phyloP scores from a whole-genome alignment of 2,888 invertebrate species.

The Melinaea marsaeus region DNA sequence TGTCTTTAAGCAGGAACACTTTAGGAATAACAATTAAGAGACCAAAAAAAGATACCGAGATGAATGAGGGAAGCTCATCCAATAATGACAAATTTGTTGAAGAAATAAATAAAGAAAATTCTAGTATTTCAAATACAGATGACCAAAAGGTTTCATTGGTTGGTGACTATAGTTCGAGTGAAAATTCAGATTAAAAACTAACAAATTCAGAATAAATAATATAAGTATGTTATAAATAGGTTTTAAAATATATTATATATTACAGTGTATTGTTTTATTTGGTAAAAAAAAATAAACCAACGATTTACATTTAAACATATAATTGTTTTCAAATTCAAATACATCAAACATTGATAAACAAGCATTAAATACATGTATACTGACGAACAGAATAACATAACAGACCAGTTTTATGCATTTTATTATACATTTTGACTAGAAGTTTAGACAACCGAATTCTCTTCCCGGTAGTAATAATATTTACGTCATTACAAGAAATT shows the following conservation, averaged over 20 bases:
- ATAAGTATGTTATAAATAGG: too few species aligned
- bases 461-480: too few species aligned
- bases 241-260: too few species aligned
- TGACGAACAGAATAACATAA: background rate
- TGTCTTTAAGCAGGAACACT: constrained; percentile 51
- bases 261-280: background rate
- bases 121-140: constrained; percentile 5
- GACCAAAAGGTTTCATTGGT: constrained; percentile 45
- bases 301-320: background rate
- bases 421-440: background rate
- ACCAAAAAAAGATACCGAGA: constrained; percentile 11
- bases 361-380: background rate
- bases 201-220: too few species aligned
- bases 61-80: constrained; percentile 11
- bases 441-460: background rate
- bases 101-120: constrained; percentile 11
- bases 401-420: background rate
- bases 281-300: background rate
- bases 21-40: constrained; percentile 64
- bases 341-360: background rate
- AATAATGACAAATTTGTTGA: constrained; percentile 16
- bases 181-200: constrained; percentile 46
- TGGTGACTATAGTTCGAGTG: constrained; percentile 65
- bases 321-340: background rate
- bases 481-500: background rate